phyloP scores from a whole-genome alignment of 2,797 vertebrate species.

The Clamator glandarius region DNA sequence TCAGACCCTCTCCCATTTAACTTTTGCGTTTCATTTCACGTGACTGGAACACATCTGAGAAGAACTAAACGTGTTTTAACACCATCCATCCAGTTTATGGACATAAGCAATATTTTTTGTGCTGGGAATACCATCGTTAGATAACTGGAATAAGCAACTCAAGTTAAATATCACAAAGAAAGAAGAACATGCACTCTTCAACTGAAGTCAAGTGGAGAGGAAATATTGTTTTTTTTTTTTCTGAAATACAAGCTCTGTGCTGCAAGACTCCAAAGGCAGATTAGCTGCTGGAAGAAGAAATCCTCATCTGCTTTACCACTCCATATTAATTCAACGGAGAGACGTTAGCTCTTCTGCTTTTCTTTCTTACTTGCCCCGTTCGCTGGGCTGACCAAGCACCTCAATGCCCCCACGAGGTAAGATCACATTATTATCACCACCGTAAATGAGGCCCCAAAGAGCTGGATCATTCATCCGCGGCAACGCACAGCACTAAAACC shows the following conservation, averaged over 20 bases:
- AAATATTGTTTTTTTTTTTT: not conserved
- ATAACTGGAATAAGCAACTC: not conserved
- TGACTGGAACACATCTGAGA: not conserved
- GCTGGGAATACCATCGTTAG: not conserved
- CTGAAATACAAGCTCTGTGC: not conserved
- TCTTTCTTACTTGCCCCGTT: not conserved
- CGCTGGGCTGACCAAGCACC: not conserved
- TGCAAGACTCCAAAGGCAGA: not conserved
- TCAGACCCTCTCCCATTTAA: not conserved
- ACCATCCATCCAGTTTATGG: not conserved
- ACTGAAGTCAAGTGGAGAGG: not conserved
- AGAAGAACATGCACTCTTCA: not conserved
- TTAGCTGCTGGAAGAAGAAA: not conserved
- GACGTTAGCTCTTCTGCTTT: accelerated
- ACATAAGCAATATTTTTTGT: not conserved
- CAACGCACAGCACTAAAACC: not conserved
- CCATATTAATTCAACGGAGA: accelerated
- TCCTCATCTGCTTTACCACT: not conserved
- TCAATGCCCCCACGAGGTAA: not conserved
- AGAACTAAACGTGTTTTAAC: not conserved
- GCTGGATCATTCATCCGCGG: not conserved
- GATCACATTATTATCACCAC: not conserved
- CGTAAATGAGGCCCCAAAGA: not conserved
- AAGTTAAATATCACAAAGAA: not conserved
- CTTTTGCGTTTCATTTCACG: not conserved